Evolutionary conservation across 2,888 invertebrate genomes (phyloP).

Genomic region (Ochropacha duplaris): DNA sequence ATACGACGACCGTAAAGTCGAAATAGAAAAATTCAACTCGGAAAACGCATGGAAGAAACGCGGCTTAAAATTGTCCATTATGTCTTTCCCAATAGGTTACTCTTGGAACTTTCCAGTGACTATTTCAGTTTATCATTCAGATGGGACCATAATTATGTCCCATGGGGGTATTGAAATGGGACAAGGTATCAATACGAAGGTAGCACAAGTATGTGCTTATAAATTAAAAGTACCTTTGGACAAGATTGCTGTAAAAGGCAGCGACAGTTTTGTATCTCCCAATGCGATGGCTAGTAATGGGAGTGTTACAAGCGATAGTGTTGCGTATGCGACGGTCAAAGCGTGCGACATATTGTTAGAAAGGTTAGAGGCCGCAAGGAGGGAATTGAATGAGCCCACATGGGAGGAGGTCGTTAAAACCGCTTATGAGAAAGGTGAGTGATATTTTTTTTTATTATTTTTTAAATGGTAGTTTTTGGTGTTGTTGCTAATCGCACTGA

Average conservation of each 20-base stretch:
- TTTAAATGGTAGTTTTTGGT: too few relatives aligned
- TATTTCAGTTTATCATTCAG: constrained; percentile 86
- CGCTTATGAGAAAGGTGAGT: constrained; percentile 67
- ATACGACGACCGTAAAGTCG: constrained; percentile 75
- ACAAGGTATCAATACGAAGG: constrained; percentile 88
- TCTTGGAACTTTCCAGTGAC: constrained; percentile 81
- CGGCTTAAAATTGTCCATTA: constrained; percentile 84
- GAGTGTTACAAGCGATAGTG: constrained; percentile 88
- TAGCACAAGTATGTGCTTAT: constrained; percentile 88
- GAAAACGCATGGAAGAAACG: constrained; percentile 90
- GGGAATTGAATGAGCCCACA: constrained; percentile 62
- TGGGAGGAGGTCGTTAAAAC: constrained; percentile 80
- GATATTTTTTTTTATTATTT: too few relatives aligned
- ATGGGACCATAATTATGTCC: constrained; percentile 86
- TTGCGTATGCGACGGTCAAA: constrained; percentile 81
- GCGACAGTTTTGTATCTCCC: constrained; percentile 85
- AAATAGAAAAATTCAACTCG: constrained; percentile 82
- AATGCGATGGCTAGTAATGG: constrained; percentile 88
- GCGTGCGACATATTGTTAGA: constrained; percentile 76
- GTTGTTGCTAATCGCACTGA: too few relatives aligned
- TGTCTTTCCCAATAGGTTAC: constrained; percentile 84
- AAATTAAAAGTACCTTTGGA: constrained; percentile 85
- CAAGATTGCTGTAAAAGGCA: constrained; percentile 83
- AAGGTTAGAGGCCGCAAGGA: constrained; percentile 68
- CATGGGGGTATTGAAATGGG: constrained; percentile 90